Base-by-base conservation (phyloP, 64 coral and sea anemone genomes). In the Catalaphyllia jardinei region DNA sequence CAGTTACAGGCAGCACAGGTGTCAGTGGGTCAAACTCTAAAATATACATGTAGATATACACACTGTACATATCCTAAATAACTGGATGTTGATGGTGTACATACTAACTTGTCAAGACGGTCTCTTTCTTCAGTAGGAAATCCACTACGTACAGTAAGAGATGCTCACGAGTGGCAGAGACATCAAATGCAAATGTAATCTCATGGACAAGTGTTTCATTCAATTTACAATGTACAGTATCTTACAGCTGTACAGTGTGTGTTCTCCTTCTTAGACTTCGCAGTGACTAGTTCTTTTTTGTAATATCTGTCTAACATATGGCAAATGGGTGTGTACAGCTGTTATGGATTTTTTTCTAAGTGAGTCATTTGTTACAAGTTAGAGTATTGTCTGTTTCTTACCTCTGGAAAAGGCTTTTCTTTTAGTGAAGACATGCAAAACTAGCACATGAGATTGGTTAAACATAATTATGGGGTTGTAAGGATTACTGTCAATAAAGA, bases 131-230 rank as follows among this genome's bases (percentile, higher is more conserved):
- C 31, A 85, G 81, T 69, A 85, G 81, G 81, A 85, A 69, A 46
- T 71, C 33, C 31, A 18, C 63, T 85, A 71, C 81, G 71, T 71
- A 67, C 81, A 85, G 62, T 85, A 85, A 85, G 54, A 80, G 81
- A 25, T 85, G 81, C 35, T 85, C 31, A 50, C 52, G 81, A 69
- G 14, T 49, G 81, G 62, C 80, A 83, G 80, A 65, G 61, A 71
- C 81, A 71, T 85, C 81, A 85, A 85, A 69, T 38, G 46, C 35
- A 85, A 85, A 85, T 85, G 81, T 85, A 85, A 85, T 85, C 81
- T 71, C 33, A 69, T 50, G 81, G 81, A 85, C 81, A 85, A 85
- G 62, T 85, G 81, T 85, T 85, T 71, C n/a, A 42, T 71, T 71
- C 62, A 38, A 24, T 51, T 65, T 69, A 46, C 81, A 50, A 17